Evolutionary conservation across 1,140 invertebrate species (phyloP).

Genomic region (Pararge aegeria): DNA sequence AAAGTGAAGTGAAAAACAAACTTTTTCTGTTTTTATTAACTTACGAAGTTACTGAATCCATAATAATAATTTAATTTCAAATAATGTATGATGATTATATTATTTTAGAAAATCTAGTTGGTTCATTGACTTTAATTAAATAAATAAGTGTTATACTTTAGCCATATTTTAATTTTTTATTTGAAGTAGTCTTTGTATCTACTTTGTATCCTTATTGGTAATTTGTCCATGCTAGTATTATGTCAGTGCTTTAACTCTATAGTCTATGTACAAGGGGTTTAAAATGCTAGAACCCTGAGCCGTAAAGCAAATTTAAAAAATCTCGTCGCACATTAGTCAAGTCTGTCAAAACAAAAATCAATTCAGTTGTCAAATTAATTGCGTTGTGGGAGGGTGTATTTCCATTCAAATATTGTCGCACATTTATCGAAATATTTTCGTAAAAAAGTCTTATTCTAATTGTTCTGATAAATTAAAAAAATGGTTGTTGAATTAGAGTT

Average conservation of each 20-base stretch:
- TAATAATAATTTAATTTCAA: conserved; percentile 12
- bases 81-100: too few relatives aligned
- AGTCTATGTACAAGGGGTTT: too few relatives aligned
- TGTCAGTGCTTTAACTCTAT: too few relatives aligned
- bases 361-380: conserved; percentile 46
- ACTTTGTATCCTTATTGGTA: too few relatives aligned
- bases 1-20: too few relatives aligned
- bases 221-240: too few relatives aligned
- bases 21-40: conserved; percentile 22
- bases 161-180: too few relatives aligned
- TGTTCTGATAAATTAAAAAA: conserved; percentile 14
- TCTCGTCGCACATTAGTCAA: too few relatives aligned
- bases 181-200: too few relatives aligned
- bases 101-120: conserved; percentile 11
- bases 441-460: background rate
- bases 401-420: conserved; percentile 35
- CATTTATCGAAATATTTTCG: conserved; percentile 41
- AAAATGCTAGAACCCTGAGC: background rate
- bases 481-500: conserved; percentile 67
- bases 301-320: too few relatives aligned
- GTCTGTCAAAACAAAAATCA: conserved; percentile 7
- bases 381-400: conserved; percentile 35
- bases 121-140: background rate
- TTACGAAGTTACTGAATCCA: conserved; percentile 45
- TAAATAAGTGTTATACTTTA: too few relatives aligned